Evolutionary conservation across 92 coral and sea anemone genomes (phyloP).

Genomic region (Scolanthus callimorphus): DNA sequence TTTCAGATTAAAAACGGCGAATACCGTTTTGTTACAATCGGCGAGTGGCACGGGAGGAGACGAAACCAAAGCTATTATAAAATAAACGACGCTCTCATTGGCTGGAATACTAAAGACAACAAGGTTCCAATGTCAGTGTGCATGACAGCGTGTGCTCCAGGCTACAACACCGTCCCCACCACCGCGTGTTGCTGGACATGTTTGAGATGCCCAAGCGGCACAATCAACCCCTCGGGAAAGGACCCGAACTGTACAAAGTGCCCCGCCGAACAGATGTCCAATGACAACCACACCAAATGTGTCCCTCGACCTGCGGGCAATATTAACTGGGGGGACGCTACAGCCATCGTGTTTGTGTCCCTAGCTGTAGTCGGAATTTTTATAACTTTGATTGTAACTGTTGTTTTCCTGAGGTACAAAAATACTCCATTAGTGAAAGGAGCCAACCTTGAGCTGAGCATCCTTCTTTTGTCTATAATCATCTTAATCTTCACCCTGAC

Average conservation of each 20-base stretch:
- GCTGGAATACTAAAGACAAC: constrained; percentile 2
- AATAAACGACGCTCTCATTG: not conserved
- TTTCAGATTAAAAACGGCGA: constrained; percentile 15
- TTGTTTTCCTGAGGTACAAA: constrained; percentile 12
- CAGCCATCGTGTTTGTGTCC: constrained; percentile 11
- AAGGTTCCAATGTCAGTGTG: constrained; percentile 36
- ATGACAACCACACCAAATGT: constrained; percentile 20
- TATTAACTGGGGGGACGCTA: constrained; percentile 25
- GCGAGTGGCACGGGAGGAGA: constrained; percentile 26
- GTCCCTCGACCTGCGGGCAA: constrained; percentile 32
- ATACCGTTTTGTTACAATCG: constrained; percentile 17
- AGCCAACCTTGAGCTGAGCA: constrained; percentile 38
- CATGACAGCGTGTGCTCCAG: constrained; percentile 31
- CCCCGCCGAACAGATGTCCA: constrained; percentile 27
- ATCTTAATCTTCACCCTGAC: constrained; percentile 30
- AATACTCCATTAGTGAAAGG: constrained; percentile 47
- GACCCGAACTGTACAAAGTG: constrained; percentile 35
- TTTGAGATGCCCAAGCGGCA: constrained; percentile 29
- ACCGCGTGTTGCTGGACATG: constrained; percentile 58
- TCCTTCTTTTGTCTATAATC: constrained; percentile 14
- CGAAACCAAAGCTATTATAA: not conserved
- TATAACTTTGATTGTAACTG: constrained; percentile 4
- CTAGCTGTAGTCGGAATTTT: constrained; percentile 26
- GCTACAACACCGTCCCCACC: constrained; percentile 23
- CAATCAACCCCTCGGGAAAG: constrained; percentile 17